phyloP scores from a whole-genome alignment of 37 sponge, comb jelly and placozoan genomes.

The Geodia barretti region DNA sequence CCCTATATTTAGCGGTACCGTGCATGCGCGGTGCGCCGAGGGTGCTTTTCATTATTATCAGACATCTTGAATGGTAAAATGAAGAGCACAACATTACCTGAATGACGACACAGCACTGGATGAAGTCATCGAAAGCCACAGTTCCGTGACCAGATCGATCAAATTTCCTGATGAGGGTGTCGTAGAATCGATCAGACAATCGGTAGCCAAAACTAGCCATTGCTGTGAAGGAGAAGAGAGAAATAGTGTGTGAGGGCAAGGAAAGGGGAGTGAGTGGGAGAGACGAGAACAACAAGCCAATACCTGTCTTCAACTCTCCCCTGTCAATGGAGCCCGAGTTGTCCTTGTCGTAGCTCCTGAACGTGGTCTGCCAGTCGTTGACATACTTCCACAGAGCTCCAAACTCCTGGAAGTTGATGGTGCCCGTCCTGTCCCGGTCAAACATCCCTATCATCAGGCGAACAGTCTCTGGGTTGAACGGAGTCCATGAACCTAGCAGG shows the following conservation, averaged over 20 bases:
- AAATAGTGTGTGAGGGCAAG: neutral
- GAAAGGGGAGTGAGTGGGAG: neutral
- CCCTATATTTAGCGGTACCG: too few species aligned
- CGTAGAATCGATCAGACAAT: slow-evolving; percentile 90
- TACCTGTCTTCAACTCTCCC: slow-evolving; percentile 87
- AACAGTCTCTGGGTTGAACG: slow-evolving; percentile 99
- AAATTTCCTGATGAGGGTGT: slow-evolving; percentile 87
- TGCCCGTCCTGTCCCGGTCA: slow-evolving; percentile 87
- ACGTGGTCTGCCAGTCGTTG: slow-evolving; percentile 97
- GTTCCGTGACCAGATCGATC: slow-evolving; percentile 86
- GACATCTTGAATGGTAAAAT: too few species aligned
- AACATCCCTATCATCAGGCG: slow-evolving; percentile 99
- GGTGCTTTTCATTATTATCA: too few species aligned
- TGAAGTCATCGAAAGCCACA: slow-evolving; percentile 99
- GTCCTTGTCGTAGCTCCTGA: slow-evolving; percentile 92
- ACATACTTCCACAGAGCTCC: slow-evolving; percentile 99
- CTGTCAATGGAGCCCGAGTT: slow-evolving; percentile 95
- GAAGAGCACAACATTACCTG: slow-evolving; percentile 86
- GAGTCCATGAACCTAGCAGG: slow-evolving; percentile 79
- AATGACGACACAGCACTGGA: slow-evolving; percentile 96
- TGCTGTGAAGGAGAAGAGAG: slow-evolving; percentile 23
- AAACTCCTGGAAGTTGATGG: slow-evolving; percentile 98
- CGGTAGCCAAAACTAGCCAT: slow-evolving; percentile 88
- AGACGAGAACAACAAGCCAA: neutral
- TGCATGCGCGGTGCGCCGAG: too few species aligned